A percentile compares a stretch with the other conserved stretches of the same genome.
Evolutionary conservation across 2,888 invertebrate species (phyloP).

Genomic region (Phalera bucephala): DNA sequence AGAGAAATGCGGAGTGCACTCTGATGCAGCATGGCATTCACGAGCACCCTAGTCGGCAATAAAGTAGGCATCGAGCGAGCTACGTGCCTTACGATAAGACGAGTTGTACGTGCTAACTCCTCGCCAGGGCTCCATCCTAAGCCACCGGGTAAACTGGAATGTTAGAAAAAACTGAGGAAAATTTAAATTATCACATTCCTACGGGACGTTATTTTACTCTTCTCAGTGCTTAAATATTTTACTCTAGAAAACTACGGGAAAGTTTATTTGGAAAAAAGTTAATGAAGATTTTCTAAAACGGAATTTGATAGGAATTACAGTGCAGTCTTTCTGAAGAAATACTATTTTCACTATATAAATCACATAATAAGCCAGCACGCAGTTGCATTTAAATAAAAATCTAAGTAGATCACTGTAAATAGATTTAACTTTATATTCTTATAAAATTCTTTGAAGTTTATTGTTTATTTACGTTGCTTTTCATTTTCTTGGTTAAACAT

Average conservation of each 20-base stretch:
- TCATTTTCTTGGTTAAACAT: no score
- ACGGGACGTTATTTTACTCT: slow-evolving; percentile 42
- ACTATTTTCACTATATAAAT: neutral
- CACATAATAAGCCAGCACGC: neutral
- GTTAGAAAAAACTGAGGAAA: slow-evolving; percentile 47
- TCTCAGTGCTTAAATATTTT: slow-evolving; percentile 34
- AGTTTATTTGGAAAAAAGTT: slow-evolving; percentile 21
- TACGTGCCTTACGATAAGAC: slow-evolving; percentile 63
- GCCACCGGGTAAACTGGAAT: slow-evolving; percentile 44
- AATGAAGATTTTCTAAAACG: slow-evolving; percentile 12
- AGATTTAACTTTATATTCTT: no score
- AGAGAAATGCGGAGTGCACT: slow-evolving; percentile 47
- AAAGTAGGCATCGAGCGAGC: slow-evolving; percentile 66
- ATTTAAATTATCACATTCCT: slow-evolving; percentile 57
- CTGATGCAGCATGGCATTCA: slow-evolving; percentile 43
- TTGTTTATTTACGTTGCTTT: no score
- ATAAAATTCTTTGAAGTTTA: no score
- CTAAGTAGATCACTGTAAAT: neutral
- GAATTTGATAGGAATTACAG: neutral
- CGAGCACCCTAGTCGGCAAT: slow-evolving; percentile 54
- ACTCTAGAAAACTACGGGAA: slow-evolving; percentile 23
- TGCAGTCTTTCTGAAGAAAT: neutral
- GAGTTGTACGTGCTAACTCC: slow-evolving; percentile 57
- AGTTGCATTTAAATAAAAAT: neutral
- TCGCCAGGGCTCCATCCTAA: slow-evolving; percentile 44